Evolutionary conservation across 1,140 invertebrate genomes (phyloP).

Genomic region (Periplaneta americana): DNA sequence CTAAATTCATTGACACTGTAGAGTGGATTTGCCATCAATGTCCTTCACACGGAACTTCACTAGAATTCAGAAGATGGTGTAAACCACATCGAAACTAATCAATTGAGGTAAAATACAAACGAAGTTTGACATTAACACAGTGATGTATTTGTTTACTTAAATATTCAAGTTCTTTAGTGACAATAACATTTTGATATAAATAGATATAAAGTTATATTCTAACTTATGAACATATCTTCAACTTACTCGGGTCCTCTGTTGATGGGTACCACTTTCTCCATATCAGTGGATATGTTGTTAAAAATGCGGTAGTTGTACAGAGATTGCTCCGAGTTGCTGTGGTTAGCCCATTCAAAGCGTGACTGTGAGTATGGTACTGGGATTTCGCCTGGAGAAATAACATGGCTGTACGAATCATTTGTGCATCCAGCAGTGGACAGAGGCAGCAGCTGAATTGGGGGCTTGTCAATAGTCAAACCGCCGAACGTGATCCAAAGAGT

Average conservation of each 20-base stretch:
- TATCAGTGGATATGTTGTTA: not conserved
- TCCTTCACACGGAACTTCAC: no score
- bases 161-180: no score
- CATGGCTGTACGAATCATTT: conserved; percentile 53
- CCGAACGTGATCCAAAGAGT: conserved; percentile 62
- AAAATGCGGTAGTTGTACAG: conserved; percentile 4
- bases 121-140: no score
- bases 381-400: conserved; percentile 2
- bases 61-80: no score
- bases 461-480: conserved; percentile 44
- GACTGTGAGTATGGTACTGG: conserved; percentile 17
- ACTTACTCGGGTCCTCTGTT: not conserved
- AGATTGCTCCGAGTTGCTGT: conserved; percentile 1
- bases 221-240: not conserved
- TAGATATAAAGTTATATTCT: not conserved
- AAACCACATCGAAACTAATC: no score
- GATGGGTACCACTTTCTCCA: not conserved
- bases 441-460: conserved; percentile 41
- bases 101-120: no score
- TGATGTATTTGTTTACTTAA: no score
- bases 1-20: no score
- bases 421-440: conserved; percentile 54
- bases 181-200: no score
- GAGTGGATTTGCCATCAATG: no score
- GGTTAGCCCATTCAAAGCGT: conserved; percentile 8